Percentiles rank a stretch among this genome's conserved stretches.
Conservation (phyloP, 2,797 vertebrate genomes). For the Rhynchonycteris naso region DNA sequence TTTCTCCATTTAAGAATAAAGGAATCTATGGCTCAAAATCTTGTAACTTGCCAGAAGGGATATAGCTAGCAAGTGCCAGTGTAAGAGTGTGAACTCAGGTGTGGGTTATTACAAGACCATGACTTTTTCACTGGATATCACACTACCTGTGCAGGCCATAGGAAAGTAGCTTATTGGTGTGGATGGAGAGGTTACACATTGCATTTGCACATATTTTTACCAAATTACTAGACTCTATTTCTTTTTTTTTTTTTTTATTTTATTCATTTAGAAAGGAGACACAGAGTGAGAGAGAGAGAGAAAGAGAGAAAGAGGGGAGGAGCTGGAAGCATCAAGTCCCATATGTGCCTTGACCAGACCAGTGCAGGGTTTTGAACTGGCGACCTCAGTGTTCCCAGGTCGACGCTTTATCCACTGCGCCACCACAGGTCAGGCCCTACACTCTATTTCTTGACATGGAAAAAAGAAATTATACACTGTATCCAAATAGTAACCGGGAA, state of each 20-base stretch:
- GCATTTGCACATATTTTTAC: neutral
- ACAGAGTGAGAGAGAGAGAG: neutral
- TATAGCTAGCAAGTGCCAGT: neutral
- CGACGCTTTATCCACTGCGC: no score
- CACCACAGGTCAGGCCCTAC: no score
- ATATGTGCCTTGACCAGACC: no score
- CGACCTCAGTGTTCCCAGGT: no score
- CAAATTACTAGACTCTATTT: neutral
- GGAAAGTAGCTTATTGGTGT: neutral
- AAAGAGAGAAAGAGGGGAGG: no score
- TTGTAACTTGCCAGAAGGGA: neutral
- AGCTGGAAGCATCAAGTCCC: no score
- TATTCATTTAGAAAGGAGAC: neutral
- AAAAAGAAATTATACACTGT: neutral
- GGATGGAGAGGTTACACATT: neutral
- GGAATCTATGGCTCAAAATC: neutral
- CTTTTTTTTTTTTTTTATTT: neutral
- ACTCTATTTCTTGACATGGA: neutral
- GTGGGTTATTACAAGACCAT: neutral
- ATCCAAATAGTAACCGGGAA: neutral
- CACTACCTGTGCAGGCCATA: neutral
- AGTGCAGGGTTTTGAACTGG: no score
- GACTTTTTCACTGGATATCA: neutral
- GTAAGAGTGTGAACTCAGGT: neutral
- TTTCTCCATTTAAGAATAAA: slow-evolving; percentile 16